Evolutionary conservation across 2,113 vertebrate species (phyloP), one percentile per base, ranked within the genome.

Genomic region (Carassius gibelio): DNA sequence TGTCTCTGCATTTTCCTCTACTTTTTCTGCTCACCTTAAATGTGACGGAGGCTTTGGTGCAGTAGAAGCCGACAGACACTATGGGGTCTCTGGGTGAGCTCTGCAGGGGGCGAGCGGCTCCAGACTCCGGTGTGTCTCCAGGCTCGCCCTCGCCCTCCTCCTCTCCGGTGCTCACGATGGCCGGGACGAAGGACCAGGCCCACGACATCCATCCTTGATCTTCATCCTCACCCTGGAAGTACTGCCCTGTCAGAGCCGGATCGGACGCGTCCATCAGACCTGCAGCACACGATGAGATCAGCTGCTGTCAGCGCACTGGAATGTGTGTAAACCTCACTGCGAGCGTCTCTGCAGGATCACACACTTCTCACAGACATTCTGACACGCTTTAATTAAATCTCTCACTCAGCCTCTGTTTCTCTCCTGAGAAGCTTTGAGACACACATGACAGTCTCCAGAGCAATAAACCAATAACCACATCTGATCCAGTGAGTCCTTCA

Each of bases 171-270:
- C 92, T 94, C 48, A 99, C 97, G 68, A 99, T 98, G 84, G 97
- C 95, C 83, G 98, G 98, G 68, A 99, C 96, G 82, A 98, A 97
- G 9, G 98, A 99, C 98, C 97, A 99, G 23, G 98, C 98, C 98
- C 97, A 99, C 3, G 98, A 99, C 59, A 99, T 94, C 98, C 98
- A 99, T 74, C 98, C 98, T 87, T 98, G 94, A 5, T 98, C 93
- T 14, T 96, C 96, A 2, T 96, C 96, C 75, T 94, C 94, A 4
- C 92, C 88, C 81, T 94, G 94, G 84, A 94, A 89, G 88, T 94
- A 96, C 34, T 95, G 87, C 83, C 98, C 97, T 85, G 94, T 92
- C 79, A 95, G 87, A 86, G 93, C 95, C 68, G 93, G 94, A n/a
- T 90, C 55, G 9, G 93, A 72, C n/a, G 92, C 92, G 86, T 94